Base-by-base conservation (phyloP, 2,797 vertebrate genomes). In the Sphaeramia orbicularis region DNA sequence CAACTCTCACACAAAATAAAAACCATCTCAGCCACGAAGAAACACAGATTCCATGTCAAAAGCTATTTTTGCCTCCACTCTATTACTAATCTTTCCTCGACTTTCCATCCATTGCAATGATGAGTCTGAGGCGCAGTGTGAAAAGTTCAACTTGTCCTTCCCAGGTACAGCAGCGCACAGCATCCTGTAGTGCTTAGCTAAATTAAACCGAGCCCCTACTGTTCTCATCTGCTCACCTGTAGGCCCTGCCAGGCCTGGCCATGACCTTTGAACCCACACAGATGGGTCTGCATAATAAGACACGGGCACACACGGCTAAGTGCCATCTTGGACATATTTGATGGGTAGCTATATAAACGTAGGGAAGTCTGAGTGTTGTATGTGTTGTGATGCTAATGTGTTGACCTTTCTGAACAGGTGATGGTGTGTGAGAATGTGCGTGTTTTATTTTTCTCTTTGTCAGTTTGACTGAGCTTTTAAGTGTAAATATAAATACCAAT, bases 161-260 rank as follows among this genome's bases (percentile, higher is more conserved):
- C 78, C 68, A 58, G 90, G 76, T 85, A 83, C 78, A 66, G 84
- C 41, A 60, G 76, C 66, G 40, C 72, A 13, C 71, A 24, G 62
- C 72, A 62, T 89, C 92, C 90, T 80, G 91, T 90, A 86, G 90
- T 38, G 89, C 88, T 86, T 85, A 71, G 93, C 93, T 95, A 95
- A 96, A 96, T 95, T 95, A 93, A 91, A 74, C 79, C 92, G 92
- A 95, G 91, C 94, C 93, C 91, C 95, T 90, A 95, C 95, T 95
- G 95, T 91, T 95, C 92, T 72, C 93, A 89, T 91, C 91, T 91
- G 91, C 83, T 91, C 88, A 92, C 91, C 91, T 90, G 85, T 65
- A 30, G 93, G 90, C 92, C 32, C 82, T 68, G 89, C 93, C 94
- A 86, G 90, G 91, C 93, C 93, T 86, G 0, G 27, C 53, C 70